Conservation (phyloP, 1,140 invertebrate species). For the Drosophila mojavensis region DNA sequence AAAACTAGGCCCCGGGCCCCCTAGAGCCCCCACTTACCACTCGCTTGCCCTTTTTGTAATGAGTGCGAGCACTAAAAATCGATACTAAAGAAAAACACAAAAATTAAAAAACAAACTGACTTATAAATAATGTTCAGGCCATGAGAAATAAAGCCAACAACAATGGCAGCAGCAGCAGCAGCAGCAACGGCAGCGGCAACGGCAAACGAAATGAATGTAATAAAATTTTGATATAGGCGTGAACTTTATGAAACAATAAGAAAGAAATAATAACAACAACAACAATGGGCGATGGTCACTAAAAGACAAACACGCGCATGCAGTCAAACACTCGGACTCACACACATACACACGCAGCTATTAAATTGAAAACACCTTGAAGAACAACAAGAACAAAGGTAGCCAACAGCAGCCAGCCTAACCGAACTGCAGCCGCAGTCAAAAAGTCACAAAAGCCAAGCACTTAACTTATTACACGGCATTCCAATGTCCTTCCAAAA, state of each 20-base stretch:
- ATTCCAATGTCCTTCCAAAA: slow-evolving; percentile 54
- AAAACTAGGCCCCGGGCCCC: background rate
- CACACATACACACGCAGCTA: slow-evolving; percentile 28
- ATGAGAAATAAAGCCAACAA: slow-evolving; percentile 14
- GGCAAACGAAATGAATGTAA: slow-evolving; percentile 44
- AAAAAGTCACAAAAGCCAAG: slow-evolving; percentile 64
- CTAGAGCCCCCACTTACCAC: background rate
- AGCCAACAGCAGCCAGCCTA: slow-evolving; percentile 28
- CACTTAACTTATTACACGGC: slow-evolving; percentile 81
- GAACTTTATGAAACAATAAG: slow-evolving; percentile 67
- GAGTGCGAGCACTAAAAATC: slow-evolving; percentile 67
- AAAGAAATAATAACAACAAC: slow-evolving; percentile 23
- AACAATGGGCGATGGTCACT: slow-evolving; percentile 32
- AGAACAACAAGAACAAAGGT: slow-evolving; percentile 35
- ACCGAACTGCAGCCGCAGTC: slow-evolving; percentile 28
- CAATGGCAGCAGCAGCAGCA: slow-evolving; percentile 27
- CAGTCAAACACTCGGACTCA: slow-evolving; percentile 43
- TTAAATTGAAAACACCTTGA: slow-evolving; percentile 75
- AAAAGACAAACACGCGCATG: slow-evolving; percentile 75
- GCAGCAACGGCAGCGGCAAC: slow-evolving; percentile 22
- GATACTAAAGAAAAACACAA: slow-evolving; percentile 73
- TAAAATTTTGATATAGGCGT: slow-evolving; percentile 79
- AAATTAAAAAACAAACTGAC: slow-evolving; percentile 76
- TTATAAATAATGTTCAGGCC: slow-evolving; percentile 67
- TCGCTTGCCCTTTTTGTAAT: slow-evolving; percentile 36